Conservation (phyloP, 2,113 vertebrate genomes). For the Astatoreochromis straeleni region DNA sequence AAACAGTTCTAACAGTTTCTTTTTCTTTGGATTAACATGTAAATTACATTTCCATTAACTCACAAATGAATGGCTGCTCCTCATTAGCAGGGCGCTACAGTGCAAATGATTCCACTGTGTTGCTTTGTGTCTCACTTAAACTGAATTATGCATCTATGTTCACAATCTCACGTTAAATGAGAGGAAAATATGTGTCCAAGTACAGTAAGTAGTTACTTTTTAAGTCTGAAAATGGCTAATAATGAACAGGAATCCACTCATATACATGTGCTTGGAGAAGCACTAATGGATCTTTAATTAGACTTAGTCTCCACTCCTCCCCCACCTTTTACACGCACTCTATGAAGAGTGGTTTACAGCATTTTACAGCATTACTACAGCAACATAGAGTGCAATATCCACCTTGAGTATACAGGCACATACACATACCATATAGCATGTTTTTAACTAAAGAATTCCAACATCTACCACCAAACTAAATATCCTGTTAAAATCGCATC, state of each 20-base stretch:
- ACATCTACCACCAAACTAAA: neutral
- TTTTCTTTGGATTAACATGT: constrained; percentile 20
- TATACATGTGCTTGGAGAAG: neutral
- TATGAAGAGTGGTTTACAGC: neutral
- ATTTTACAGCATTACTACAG: neutral
- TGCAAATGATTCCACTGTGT: constrained; percentile 9
- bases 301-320: constrained; percentile 26
- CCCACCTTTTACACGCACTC: neutral
- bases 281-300: constrained; percentile 66
- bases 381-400: neutral
- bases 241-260: constrained; percentile 2
- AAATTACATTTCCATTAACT: constrained; percentile 53
- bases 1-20: neutral
- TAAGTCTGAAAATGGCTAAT: neutral
- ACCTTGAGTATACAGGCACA: neutral
- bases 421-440: neutral
- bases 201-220: neutral
- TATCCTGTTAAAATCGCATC: neutral
- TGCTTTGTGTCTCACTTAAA: neutral
- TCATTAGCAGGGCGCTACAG: constrained; percentile 33
- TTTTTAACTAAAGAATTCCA: neutral
- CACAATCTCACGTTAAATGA: neutral
- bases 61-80: constrained; percentile 53
- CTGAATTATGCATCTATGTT: constrained; percentile 11
- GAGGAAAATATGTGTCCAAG: neutral